Evolutionary conservation across 1,140 invertebrate species (phyloP).

Genomic region (Nasonia longicornis): DNA sequence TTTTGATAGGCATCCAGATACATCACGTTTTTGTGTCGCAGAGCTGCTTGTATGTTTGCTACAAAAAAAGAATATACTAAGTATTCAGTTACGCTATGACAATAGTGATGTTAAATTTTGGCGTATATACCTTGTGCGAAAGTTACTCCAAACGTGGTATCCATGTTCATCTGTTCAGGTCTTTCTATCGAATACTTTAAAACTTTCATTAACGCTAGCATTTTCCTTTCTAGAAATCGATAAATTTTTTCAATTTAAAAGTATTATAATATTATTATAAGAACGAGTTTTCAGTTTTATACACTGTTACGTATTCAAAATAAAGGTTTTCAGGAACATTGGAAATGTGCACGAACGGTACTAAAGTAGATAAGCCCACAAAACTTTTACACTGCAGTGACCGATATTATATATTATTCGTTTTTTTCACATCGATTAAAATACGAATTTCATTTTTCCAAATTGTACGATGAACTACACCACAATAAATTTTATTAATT

Average conservation of each 20-base stretch:
- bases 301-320: no score
- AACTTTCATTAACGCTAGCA: conserved; percentile 50
- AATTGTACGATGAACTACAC: no score
- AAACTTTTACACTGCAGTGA: no score
- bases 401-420: no score
- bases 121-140: conserved; percentile 57
- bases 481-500: no score
- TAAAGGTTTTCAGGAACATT: not conserved
- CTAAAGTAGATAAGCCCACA: not conserved
- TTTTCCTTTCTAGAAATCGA: conserved; percentile 47
- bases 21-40: conserved; percentile 34
- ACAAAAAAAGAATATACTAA: not conserved
- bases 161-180: conserved; percentile 57
- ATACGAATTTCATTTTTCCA: not conserved
- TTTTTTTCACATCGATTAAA: no score
- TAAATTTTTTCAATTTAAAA: not conserved
- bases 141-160: conserved; percentile 57
- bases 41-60: conserved; percentile 42
- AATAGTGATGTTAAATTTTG: not conserved
- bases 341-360: not conserved
- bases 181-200: conserved; percentile 53
- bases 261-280: no score
- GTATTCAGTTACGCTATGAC: not conserved
- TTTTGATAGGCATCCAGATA: conserved; percentile 24
- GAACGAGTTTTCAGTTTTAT: not conserved